phyloP scores from a whole-genome alignment of 1,140 invertebrate genomes.

The Zaprionus gabonicus region DNA sequence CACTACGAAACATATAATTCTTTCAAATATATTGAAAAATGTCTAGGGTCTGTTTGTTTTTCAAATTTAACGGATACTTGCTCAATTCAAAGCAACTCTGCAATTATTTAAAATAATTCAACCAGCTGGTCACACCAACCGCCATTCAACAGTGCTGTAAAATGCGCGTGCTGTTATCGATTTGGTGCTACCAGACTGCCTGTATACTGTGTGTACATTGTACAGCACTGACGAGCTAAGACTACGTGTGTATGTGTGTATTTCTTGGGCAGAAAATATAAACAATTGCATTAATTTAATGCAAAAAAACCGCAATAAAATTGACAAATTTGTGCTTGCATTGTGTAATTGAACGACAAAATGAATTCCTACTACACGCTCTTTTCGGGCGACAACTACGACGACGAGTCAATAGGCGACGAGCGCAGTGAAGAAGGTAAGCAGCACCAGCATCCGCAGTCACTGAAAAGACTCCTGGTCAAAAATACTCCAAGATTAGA shows the following conservation, averaged over 20 bases:
- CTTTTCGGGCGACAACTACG: constrained; percentile 64
- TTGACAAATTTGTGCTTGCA: not conserved
- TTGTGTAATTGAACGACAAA: not conserved
- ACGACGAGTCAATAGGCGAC: constrained; percentile 72
- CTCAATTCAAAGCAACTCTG: not conserved
- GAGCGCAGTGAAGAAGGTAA: constrained; percentile 75
- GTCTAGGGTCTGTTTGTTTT: not conserved
- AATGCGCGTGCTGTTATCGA: not conserved
- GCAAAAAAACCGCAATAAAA: constrained; percentile 3
- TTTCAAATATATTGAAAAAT: too few relatives aligned
- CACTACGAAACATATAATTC: too few relatives aligned
- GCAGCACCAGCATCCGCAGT: not conserved
- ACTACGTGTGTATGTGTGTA: constrained; percentile 37
- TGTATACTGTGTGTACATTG: not conserved
- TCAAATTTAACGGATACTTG: not conserved
- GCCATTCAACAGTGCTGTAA: not conserved
- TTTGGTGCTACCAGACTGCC: constrained; percentile 3
- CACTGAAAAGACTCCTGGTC: not conserved
- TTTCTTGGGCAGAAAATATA: constrained; percentile 28
- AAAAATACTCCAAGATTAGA: not conserved
- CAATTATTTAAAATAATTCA: not conserved
- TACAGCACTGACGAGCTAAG: constrained; percentile 21
- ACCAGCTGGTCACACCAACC: not conserved
- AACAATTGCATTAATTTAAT: constrained; percentile 27
- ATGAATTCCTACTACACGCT: constrained; percentile 67